These are phyloP conservation scores for Ageneiosus marmoratus DNA, from an alignment of 2,113 vertebrate species.

Conservation along the genomic window DNA sequence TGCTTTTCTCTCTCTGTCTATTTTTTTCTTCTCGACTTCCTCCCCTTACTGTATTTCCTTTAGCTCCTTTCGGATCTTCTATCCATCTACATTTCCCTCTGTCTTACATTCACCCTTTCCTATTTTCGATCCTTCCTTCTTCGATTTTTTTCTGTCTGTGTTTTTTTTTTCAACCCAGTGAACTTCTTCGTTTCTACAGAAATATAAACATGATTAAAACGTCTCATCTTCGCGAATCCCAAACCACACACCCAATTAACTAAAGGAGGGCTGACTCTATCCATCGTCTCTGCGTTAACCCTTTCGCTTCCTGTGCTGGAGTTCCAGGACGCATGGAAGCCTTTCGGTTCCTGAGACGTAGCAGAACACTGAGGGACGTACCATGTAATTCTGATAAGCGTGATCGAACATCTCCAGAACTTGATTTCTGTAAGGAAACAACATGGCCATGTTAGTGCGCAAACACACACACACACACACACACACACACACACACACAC, in stretches of 20 bases:
- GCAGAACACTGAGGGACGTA: no score
- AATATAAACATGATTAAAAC: not conserved
- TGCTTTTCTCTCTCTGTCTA: not conserved
- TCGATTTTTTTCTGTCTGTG: not conserved
- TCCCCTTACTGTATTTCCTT: not conserved
- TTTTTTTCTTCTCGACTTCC: not conserved
- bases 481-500: not conserved
- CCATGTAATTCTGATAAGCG: constrained; percentile 98
- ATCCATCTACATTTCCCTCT: not conserved
- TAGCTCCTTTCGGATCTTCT: not conserved
- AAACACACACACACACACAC: not conserved
- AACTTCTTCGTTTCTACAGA: not conserved
- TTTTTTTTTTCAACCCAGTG: no score
- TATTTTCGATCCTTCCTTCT: not conserved
- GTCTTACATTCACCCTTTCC: not conserved
- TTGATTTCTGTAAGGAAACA: constrained; percentile 80
- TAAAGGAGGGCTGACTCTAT: not conserved
- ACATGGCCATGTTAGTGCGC: not conserved
- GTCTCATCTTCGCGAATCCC: not conserved
- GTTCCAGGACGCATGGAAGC: not conserved
- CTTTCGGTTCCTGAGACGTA: no score
- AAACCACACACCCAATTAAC: not conserved
- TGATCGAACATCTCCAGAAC: constrained; percentile 99
- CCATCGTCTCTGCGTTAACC: not conserved
- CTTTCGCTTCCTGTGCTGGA: not conserved